Base-by-base conservation (phyloP, 2,113 vertebrate genomes). In the Steatornis caripensis region DNA sequence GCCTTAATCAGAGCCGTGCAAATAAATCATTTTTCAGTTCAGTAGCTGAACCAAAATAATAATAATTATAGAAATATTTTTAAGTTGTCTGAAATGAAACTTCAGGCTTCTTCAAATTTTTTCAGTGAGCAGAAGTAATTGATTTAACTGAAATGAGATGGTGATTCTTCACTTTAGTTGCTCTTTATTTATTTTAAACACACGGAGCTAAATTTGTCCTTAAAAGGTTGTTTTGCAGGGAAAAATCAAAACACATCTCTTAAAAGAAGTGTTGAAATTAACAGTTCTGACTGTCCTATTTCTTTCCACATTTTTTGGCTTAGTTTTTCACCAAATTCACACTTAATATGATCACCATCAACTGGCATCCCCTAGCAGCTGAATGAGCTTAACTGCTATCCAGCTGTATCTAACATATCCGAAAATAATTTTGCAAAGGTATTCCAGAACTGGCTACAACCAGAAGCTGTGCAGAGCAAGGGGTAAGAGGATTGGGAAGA, bases 1-100 rank as follows among this genome's bases (percentile, higher is more conserved):
- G 77, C 70, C 84, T 90, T 91, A 79, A 91, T 94, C 84, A 93
- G 69, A 90, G 39, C 64, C 78, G 58, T 89, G 69, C 23, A 92
- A 96, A 96, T 90, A 95, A 95, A 84, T 68, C 0, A 16, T 66
- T 93, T 95, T 87, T 71, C 82, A 68, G 84, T 89, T 91, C 72
- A 60, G 39, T 75, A 64, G 80, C 55, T 78, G 64, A 91, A 92
- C 12, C 39, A 87, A 95, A 96, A 92, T 75, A 92, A 95, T 89
- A 95, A 68, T 84, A 87, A 68, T 60, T 37, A 23, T 81, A 55
- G 77, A 86, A 86, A 78, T 71, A 27, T 34, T 89, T 95, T 90
- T 15, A 84, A 66, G 76, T 71, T 70, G 54, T 58, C 46, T 94
- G 80, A 92, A 84, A 82, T 51, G 51, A 51, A 96, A 78, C n/a